Base-by-base conservation (phyloP, 2,797 vertebrate genomes). In the Balearica regulorum region DNA sequence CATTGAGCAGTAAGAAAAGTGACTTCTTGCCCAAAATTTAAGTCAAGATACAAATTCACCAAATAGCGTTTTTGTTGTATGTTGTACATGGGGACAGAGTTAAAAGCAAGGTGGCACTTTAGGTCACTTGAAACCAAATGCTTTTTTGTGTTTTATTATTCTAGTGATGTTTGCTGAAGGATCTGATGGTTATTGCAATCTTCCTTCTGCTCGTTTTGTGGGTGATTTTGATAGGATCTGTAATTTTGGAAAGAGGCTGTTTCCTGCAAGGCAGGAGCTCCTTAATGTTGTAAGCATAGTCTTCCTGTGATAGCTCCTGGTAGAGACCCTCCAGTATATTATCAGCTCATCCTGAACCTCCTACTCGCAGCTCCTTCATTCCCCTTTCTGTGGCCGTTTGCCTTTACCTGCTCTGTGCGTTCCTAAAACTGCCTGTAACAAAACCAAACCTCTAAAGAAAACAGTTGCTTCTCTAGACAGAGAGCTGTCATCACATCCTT, bases 391-490 rank as follows among this genome's bases (percentile, higher is more conserved):
- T 14, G 35, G 14, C 17, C 5, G 0, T 53, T 89, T 69, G 29
- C 51, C 25, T 91, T 66, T 66, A 83, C 33, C 49, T 84, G 12
- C 62, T 65, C 55, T 19, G 39, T n/a, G 66, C 17, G 9, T 61
- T 77, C 51, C 58, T 77, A 66, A 91, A 87, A 16, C 60, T 19
- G 53, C 24, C 57, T 4, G 1, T 48, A 35, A 85, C 28, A 68
- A 76, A 77, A 51, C 3, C 66, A 93, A 62, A 86, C 61, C 57
- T 58, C 78, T 76, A 68, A 87, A 91, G 64, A 64, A 93, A 96
- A 46, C 54, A 76, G 71, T 92, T 87, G 29, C 33, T 86, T 83
- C 81, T 87, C 78, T 37, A 82, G 78, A 65, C 43, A 57, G 78
- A 73, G 70, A 49, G n/a, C 75, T 96, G 89, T 93, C 93, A 86